phyloP scores from a whole-genome alignment of 2,797 vertebrate genomes.

The Crax fasciolata region DNA sequence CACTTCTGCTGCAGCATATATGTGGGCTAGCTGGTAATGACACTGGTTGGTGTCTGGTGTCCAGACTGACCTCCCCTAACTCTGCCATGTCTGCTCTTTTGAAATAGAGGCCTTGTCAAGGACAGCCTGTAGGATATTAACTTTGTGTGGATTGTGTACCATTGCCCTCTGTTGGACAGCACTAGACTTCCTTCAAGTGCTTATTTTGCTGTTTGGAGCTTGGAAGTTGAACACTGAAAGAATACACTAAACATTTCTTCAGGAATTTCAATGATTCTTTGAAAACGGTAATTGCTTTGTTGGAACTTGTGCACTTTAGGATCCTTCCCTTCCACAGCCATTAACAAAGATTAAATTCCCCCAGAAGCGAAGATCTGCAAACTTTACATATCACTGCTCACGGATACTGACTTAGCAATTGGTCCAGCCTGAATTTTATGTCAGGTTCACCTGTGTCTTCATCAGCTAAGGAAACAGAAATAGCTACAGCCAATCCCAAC shows the following conservation, averaged over 20 bases:
- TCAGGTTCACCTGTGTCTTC: background rate
- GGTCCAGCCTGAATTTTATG: background rate
- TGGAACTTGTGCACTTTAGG: background rate
- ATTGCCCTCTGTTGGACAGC: conserved; percentile 66
- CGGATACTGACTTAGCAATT: background rate
- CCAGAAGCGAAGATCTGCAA: background rate
- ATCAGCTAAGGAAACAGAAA: background rate
- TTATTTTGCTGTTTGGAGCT: background rate
- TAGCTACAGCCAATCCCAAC: background rate
- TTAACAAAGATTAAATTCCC: background rate
- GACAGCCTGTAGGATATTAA: background rate
- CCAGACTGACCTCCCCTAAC: background rate
- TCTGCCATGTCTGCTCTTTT: background rate
- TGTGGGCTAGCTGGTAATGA: background rate
- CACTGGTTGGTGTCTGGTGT: background rate
- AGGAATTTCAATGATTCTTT: background rate
- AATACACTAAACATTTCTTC: background rate
- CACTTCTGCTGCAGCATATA: background rate
- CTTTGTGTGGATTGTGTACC: background rate
- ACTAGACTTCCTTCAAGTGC: background rate
- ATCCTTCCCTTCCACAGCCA: background rate
- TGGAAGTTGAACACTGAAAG: background rate
- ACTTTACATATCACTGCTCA: background rate
- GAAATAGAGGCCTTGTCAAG: background rate
- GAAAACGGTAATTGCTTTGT: background rate